Base-by-base conservation (phyloP, 2,797 vertebrate genomes). In the Lepilemur ruficaudatus region DNA sequence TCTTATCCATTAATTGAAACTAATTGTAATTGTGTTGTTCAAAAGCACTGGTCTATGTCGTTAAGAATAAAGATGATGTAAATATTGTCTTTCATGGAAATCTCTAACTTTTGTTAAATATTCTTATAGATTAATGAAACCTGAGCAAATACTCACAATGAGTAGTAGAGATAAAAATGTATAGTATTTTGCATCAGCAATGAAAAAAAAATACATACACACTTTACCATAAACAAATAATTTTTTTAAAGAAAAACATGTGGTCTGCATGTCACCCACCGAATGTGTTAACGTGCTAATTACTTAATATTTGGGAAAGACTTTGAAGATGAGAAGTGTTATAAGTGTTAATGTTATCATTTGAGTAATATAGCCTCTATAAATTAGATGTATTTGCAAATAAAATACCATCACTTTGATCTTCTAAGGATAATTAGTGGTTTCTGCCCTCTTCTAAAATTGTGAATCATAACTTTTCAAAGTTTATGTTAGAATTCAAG, bases 241-340 rank as follows among this genome's bases (percentile, higher is more conserved):
- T 57, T 48, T 63, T 91, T 78, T 41, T 30, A 50, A 73, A 48
- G 52, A 41, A 69, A 75, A 63, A 11, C 43, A 88, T 22, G 7
- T 55, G 14, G 11, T 61, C 28, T 0, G 17, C 8, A 23, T 63
- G 35, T 87, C 57, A 92, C 25, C 41, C 38, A 6, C 10, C 69
- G 20, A 55, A 63, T 94, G 10, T 80, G 55, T 72, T 6, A 88
- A 91, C 59, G n/a, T 88, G 61, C 86, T 98, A 96, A 96, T 97
- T 96, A 95, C 65, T 78, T 89, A 69, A n/a, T 90, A 85, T 93
- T 93, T 86, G 10, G 6, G 46, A 94, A 94, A 85, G 52, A 22
- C 91, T 97, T 97, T 97, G 93, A 96, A 97, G 86, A 92, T 92
- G 38, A 92, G 46, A 79, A 67, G 35, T 46, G 67, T 50, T 57